These are phyloP conservation scores for Indicator indicator DNA, from an alignment of 2,113 vertebrate genomes.

Conservation along the genomic window DNA sequence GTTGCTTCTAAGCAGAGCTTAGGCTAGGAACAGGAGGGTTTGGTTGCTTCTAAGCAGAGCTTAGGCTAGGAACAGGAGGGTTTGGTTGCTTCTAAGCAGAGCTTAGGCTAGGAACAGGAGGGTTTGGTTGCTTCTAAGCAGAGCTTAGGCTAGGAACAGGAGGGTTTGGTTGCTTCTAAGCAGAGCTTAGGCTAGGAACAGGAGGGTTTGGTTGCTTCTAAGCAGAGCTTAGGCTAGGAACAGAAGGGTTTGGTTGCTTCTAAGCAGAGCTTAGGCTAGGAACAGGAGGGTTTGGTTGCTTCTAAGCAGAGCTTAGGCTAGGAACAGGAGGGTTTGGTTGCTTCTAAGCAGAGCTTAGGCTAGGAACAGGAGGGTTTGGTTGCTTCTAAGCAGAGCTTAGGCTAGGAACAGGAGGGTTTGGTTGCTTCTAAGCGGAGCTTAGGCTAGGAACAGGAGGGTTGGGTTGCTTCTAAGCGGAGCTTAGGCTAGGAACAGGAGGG, in stretches of 20 bases:
- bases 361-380: neutral
- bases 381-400: too few relatives aligned
- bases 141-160: neutral
- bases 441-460: fast-evolving
- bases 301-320: neutral
- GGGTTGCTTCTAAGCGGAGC: neutral
- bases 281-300: neutral
- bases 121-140: neutral
- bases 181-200: neutral
- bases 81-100: neutral
- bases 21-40: neutral
- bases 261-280: too few relatives aligned
- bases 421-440: neutral
- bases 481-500: fast-evolving
- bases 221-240: neutral
- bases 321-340: neutral
- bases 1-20: too few relatives aligned
- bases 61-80: fast-evolving
- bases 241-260: neutral
- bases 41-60: neutral
- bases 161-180: neutral
- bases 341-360: neutral
- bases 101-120: fast-evolving
- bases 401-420: neutral
- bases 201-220: neutral